Percentiles rank a stretch among this genome's conserved stretches.
These are phyloP conservation scores for Terrapene triunguis DNA, from an alignment of 2,113 vertebrate genomes.

Conservation along the genomic window DNA sequence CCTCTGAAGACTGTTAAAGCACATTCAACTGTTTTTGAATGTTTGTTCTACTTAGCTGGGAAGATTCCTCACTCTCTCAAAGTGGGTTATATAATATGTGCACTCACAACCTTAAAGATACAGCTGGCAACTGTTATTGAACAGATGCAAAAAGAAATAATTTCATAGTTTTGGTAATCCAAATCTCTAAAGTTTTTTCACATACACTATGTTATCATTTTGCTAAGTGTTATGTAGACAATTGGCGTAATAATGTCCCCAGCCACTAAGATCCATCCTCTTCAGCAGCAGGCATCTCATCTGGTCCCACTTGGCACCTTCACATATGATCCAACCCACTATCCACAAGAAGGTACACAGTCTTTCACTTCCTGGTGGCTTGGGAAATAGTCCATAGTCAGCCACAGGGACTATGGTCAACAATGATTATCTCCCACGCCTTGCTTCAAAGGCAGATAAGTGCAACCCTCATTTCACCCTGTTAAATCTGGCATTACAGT, in stretches of 20 bases:
- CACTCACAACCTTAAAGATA: neutral
- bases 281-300: neutral
- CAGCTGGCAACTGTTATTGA: neutral
- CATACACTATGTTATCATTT: neutral
- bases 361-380: neutral
- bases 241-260: neutral
- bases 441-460: neutral
- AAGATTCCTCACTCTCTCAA: neutral
- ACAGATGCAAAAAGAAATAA: neutral
- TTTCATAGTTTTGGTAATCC: neutral
- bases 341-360: constrained; percentile 6
- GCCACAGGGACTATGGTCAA: neutral
- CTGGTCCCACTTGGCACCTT: constrained; percentile 9
- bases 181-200: neutral
- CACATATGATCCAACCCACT: constrained; percentile 3
- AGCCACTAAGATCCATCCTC: neutral
- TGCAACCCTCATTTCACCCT: constrained; percentile 59
- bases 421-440: neutral
- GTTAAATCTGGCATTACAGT: constrained; percentile 44
- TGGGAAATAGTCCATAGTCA: neutral
- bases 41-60: neutral
- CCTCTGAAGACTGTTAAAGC: neutral
- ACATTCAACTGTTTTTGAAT: neutral
- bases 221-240: neutral
- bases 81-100: neutral